Evolutionary conservation across 2,888 invertebrate genomes (phyloP), one percentile per base, ranked within the genome.

Genomic region (Lasioglossum figueresi): DNA sequence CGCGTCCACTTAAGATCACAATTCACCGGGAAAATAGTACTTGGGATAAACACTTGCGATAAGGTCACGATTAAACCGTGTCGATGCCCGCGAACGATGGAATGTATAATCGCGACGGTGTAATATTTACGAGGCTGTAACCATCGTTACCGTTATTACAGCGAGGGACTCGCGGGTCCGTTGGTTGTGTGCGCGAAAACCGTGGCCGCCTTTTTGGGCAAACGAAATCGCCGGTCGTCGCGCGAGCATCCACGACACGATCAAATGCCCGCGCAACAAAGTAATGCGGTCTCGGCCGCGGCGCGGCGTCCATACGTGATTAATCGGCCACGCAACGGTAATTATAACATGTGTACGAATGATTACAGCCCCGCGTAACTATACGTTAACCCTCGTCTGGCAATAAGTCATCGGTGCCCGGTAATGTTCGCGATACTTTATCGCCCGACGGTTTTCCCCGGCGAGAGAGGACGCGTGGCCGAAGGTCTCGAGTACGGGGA

Each of bases 271-370:
- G 19, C 27, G 40, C 79, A 78, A 84, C 80, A 84, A 84, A 88
- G 82, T 81, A 79, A 71, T 40, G n/a, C 12, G 40, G 19, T 14
- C 56, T 66, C 63, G 52, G 63, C 43, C 66, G 37, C 71, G 31
- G n/a, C 45, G 63, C 71, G 78, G 63, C 73, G 66, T 76, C 80
- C 81, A 8, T 71, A 72, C 34, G 71, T 85, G 90, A 89, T 89
- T 90, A 90, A 89, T 89, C 89, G 88, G 56, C 40, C 80, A 48
- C 37, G 86, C 85, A 79, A 85, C 84, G 88, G 81, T 89, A 90
- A 89, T 89, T 89, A 89, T 89, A 89, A 89, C 90, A 87, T 89
- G 87, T 84, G 89, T 85, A 85, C 87, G 90, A 88, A 87, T 85
- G 90, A 90, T 88, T 88, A 85, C 90, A 79, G 85, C 80, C 68